Evolutionary conservation across 2,113 vertebrate species (phyloP).

Genomic region (Mastomys coucha): DNA sequence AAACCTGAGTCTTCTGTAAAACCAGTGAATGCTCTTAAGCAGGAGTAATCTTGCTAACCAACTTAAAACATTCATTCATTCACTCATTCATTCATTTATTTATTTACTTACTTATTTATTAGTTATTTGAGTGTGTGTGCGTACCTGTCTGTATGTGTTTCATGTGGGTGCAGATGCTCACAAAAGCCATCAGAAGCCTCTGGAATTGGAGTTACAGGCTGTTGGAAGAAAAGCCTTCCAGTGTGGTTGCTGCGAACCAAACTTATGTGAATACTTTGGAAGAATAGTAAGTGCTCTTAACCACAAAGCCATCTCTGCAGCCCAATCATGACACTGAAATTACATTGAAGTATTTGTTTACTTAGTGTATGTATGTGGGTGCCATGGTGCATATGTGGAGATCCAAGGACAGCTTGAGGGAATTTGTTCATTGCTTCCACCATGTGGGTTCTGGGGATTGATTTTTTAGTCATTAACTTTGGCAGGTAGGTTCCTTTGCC

Average conservation of each 20-base stretch:
- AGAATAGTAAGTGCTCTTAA: not conserved
- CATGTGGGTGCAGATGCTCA: not conserved
- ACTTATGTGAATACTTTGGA: not conserved
- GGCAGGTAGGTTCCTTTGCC: not conserved
- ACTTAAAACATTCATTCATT: not conserved
- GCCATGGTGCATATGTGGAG: not conserved
- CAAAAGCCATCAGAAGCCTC: not conserved
- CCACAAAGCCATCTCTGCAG: not conserved
- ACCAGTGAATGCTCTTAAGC: not conserved
- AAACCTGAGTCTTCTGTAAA: not conserved
- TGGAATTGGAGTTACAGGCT: not conserved
- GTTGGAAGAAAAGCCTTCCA: not conserved
- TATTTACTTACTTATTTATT: not conserved
- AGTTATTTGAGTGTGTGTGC: not conserved
- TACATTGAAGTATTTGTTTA: not conserved
- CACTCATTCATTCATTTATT: too few species aligned
- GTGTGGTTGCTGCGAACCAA: not conserved
- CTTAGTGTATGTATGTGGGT: not conserved
- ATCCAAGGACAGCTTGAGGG: not conserved
- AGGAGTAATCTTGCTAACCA: not conserved
- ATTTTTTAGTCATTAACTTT: not conserved
- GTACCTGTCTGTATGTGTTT: not conserved
- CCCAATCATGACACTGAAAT: not conserved
- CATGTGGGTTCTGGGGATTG: not conserved
- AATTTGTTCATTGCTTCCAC: not conserved